A percentile compares a stretch with the other conserved stretches of the same genome.
These are phyloP conservation scores for Caenorhabditis macrosperma DNA, from an alignment of 2,888 invertebrate genomes.

Conservation along the genomic window DNA sequence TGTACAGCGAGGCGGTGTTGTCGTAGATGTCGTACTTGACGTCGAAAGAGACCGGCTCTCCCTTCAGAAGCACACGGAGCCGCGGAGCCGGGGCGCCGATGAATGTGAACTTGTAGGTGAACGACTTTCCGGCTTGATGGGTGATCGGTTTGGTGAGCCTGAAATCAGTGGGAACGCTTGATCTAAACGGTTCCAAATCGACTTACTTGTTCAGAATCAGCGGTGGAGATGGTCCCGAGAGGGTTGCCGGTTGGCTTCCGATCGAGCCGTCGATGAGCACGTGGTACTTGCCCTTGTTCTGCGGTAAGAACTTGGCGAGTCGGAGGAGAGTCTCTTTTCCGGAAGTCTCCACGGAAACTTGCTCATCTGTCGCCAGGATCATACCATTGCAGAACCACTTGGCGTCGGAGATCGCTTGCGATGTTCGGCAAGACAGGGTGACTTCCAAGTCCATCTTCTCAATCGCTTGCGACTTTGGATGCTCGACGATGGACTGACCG, in stretches of 20 bases:
- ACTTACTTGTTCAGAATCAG: constrained; percentile 61
- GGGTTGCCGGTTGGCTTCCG: constrained; percentile 61
- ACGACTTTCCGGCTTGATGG: constrained; percentile 67
- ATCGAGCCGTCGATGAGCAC: constrained; percentile 64
- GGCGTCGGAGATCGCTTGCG: constrained; percentile 47
- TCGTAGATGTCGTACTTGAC: constrained; percentile 67
- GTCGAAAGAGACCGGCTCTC: constrained; percentile 46
- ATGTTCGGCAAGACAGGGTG: constrained; percentile 49
- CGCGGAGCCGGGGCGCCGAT: constrained; percentile 63
- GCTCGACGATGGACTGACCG: constrained; percentile 62
- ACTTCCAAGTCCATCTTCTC: constrained; percentile 53
- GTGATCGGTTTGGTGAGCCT: constrained; percentile 57
- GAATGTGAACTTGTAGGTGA: constrained; percentile 63
- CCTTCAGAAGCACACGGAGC: constrained; percentile 53
- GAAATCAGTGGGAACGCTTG: too few species aligned
- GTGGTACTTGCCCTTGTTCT: constrained; percentile 67
- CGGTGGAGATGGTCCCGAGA: constrained; percentile 63
- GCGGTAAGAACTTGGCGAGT: constrained; percentile 60
- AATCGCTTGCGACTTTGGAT: constrained; percentile 61
- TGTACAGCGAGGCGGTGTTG: constrained; percentile 59
- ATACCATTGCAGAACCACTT: constrained; percentile 70
- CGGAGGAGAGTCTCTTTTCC: constrained; percentile 50
- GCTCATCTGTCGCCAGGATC: constrained; percentile 56
- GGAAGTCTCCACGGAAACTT: constrained; percentile 30
- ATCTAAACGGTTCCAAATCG: neutral